Evolutionary conservation across 2,888 invertebrate species (phyloP).

Genomic region (Exocentrus adspersus): DNA sequence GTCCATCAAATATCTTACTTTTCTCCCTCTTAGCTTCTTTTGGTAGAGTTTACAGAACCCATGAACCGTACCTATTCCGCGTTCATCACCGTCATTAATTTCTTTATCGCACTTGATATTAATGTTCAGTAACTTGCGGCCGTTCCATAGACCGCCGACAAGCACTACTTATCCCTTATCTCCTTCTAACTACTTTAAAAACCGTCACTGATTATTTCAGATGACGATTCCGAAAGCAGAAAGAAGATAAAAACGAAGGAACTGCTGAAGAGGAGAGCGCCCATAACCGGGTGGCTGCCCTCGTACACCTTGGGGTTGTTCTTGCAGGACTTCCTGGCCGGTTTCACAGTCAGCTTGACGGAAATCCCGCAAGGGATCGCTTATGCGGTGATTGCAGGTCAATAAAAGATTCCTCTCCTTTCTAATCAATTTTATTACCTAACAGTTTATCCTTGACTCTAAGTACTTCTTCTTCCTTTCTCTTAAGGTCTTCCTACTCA

Average conservation of each 20-base stretch:
- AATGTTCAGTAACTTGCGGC: too few relatives aligned
- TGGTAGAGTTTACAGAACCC: too few relatives aligned
- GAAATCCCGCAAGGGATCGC: slow-evolving; percentile 88
- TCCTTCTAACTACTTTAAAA: too few relatives aligned
- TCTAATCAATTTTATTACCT: too few relatives aligned
- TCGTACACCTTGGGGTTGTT: slow-evolving; percentile 73
- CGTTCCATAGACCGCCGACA: neutral
- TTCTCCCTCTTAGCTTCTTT: too few relatives aligned
- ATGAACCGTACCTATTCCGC: too few relatives aligned
- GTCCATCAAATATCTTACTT: too few relatives aligned
- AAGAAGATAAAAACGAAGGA: slow-evolving; percentile 42
- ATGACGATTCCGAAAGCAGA: neutral
- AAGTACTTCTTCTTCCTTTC: too few relatives aligned
- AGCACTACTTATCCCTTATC: neutral
- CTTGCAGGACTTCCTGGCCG: slow-evolving; percentile 84
- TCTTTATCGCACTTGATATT: too few relatives aligned
- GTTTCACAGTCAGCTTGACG: slow-evolving; percentile 83
- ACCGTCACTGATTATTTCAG: neutral
- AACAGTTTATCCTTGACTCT: too few relatives aligned
- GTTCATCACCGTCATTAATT: too few relatives aligned
- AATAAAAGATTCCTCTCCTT: slow-evolving; percentile 9
- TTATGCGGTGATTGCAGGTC: slow-evolving; percentile 80
- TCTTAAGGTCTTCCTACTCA: slow-evolving; percentile 60
- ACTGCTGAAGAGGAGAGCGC: slow-evolving; percentile 68
- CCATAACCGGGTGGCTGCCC: slow-evolving; percentile 79